A percentile compares a stretch with the other conserved stretches of the same genome.
Conservation (phyloP, 1,140 invertebrate genomes). For the Zaprionus camerounensis region DNA sequence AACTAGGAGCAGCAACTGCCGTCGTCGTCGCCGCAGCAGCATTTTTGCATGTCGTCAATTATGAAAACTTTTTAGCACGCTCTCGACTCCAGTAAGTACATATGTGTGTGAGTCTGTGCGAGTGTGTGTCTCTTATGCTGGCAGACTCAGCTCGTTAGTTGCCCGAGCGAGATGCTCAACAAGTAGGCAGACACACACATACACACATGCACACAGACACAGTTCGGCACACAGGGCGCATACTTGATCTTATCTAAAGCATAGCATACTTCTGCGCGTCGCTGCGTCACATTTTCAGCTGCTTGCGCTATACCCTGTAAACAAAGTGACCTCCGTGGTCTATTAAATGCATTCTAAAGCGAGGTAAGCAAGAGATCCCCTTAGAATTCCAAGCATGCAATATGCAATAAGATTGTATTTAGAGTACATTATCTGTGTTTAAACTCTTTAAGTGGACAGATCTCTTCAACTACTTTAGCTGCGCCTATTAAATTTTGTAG, state of each 20-base stretch:
- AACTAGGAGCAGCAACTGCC: not conserved
- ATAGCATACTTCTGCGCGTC: slow-evolving; percentile 34
- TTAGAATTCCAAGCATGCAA: no score
- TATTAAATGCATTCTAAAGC: not conserved
- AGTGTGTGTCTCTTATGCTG: slow-evolving; percentile 13
- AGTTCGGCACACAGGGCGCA: slow-evolving; percentile 19
- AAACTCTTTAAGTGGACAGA: no score
- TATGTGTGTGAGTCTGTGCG: slow-evolving; percentile 21
- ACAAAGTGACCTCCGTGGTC: not conserved
- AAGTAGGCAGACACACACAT: slow-evolving; percentile 49
- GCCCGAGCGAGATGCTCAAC: slow-evolving; percentile 45
- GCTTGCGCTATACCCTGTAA: not conserved
- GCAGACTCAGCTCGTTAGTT: slow-evolving; percentile 33
- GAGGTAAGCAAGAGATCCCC: no score
- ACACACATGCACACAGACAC: no score
- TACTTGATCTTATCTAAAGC: slow-evolving; percentile 59
- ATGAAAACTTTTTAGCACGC: slow-evolving; percentile 72
- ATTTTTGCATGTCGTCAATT: slow-evolving; percentile 70
- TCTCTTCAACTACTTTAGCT: no score
- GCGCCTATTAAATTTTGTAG: no score
- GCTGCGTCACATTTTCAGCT: slow-evolving; percentile 5
- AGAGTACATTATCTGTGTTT: no score
- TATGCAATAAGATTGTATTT: no score
- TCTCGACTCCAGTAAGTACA: slow-evolving; percentile 23
- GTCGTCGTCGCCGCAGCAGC: not conserved